These are phyloP conservation scores for Porites divaricata DNA, from an alignment of 92 coral and sea anemone species.

Conservation along the genomic window DNA sequence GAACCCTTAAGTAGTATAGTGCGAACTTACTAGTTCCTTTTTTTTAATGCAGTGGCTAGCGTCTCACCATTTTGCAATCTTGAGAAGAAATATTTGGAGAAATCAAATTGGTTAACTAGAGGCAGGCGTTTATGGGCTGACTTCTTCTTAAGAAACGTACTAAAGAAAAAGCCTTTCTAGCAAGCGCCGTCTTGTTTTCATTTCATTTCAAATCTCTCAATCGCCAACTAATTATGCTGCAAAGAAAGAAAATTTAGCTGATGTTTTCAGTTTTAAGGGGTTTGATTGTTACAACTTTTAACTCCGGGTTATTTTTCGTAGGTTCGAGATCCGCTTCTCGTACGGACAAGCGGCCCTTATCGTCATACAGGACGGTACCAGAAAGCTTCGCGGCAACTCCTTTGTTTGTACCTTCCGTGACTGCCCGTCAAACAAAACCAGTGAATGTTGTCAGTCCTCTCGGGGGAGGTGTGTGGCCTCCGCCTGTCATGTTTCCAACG, in stretches of 20 bases:
- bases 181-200: no score
- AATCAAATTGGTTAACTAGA: no score
- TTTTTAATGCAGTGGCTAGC: no score
- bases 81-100: no score
- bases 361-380: conserved; percentile 71
- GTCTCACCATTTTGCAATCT: no score
- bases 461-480: conserved; percentile 85
- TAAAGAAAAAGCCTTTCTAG: no score
- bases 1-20: no score
- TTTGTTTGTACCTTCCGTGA: conserved; percentile 62
- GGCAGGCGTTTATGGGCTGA: no score
- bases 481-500: conserved; percentile 65
- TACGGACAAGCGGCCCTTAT: conserved; percentile 71
- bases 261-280: not conserved
- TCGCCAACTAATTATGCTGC: no score
- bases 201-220: no score
- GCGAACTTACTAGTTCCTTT: no score
- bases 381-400: conserved; percentile 68
- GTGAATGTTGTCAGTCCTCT: conserved; percentile 49
- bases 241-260: not conserved
- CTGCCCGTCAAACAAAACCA: conserved; percentile 50
- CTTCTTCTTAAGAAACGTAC: no score
- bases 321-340: conserved; percentile 48
- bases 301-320: not conserved
- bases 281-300: not conserved